Base-by-base conservation (phyloP, 2,797 vertebrate species). In the Mionectes olivaceus region DNA sequence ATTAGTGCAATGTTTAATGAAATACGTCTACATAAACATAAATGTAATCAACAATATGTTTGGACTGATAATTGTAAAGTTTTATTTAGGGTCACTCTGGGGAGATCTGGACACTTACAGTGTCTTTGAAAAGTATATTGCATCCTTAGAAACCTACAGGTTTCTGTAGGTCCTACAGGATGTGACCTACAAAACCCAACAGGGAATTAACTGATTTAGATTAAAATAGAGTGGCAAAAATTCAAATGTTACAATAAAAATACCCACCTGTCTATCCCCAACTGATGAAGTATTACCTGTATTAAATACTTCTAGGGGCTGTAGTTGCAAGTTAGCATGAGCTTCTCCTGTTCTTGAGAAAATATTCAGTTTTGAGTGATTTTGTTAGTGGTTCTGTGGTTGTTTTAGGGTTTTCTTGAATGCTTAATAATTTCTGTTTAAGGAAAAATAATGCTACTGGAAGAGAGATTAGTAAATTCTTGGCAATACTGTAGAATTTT, bases 191-290 rank as follows among this genome's bases (percentile, higher is more conserved):
- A 87, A 56, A 86, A 82, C 23, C 33, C 39, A 86, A 60, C 13
- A 61, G 33, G 57, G 43, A 90, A 87, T 91, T 83, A 17, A 75
- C 14, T 46, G 43, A 80, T 94, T 94, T 77, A 57, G 70, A 22
- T 91, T 73, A 76, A 95, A 95, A 85, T 56, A 81, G 65, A 79
- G 37, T 83, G 11, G 52, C 5, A 91, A 82, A 73, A 85, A 79
- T 76, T 93, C 49, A 69, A 27, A 49, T 57, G 14, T 61, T 78
- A 57, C 19, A 57, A 56, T n/a, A 67, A n/a, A 41, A 78, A n/a
- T 18, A 44, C 2, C 7, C 10, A 21, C 3, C 3, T 0, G 0
- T 22, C 24, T 4, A 39, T 22, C n/a, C 8, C 2, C 7, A 10
- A 5, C 27, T 39, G 2, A 46, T 91, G 27, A 37, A 83, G 9